These are phyloP conservation scores for Phrynosoma blainvillii DNA, from an alignment of 2,113 vertebrate species.

Conservation along the genomic window DNA sequence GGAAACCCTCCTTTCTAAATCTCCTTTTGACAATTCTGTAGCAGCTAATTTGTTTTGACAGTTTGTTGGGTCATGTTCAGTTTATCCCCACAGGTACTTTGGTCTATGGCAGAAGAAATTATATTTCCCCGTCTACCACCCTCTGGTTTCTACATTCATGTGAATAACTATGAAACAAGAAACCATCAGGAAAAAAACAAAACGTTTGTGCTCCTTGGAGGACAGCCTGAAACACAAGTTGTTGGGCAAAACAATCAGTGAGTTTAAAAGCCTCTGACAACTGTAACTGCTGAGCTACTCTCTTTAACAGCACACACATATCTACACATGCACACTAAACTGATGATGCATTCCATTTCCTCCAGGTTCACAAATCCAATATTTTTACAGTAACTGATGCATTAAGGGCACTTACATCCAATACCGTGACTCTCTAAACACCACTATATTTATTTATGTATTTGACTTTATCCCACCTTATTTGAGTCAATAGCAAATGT, in stretches of 20 bases:
- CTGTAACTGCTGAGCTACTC: neutral
- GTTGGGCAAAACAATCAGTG: constrained; percentile 28
- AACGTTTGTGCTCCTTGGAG: constrained; percentile 20
- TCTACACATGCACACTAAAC: neutral
- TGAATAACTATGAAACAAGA: constrained; percentile 41
- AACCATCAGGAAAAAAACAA: constrained; percentile 4
- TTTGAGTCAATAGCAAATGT: constrained; percentile 10
- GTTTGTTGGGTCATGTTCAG: constrained; percentile 56
- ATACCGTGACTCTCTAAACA: constrained; percentile 35
- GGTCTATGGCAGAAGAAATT: constrained; percentile 46
- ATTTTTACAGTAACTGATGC: constrained; percentile 38
- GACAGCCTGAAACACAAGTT: constrained; percentile 19
- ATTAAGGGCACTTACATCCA: neutral
- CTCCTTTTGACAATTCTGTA: constrained; percentile 35
- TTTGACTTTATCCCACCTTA: constrained; percentile 6
- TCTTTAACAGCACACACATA: constrained; percentile 10
- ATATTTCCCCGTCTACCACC: constrained; percentile 44
- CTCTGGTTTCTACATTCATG: constrained; percentile 32
- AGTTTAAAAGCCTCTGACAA: constrained; percentile 23
- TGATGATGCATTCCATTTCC: neutral
- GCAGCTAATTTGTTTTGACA: constrained; percentile 58
- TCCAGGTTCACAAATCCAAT: neutral
- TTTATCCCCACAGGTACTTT: constrained; percentile 63
- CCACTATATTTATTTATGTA: neutral
- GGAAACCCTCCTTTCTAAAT: constrained; percentile 27